Conservation (phyloP, 2,888 invertebrate species). For the Polyommatus icarus region DNA sequence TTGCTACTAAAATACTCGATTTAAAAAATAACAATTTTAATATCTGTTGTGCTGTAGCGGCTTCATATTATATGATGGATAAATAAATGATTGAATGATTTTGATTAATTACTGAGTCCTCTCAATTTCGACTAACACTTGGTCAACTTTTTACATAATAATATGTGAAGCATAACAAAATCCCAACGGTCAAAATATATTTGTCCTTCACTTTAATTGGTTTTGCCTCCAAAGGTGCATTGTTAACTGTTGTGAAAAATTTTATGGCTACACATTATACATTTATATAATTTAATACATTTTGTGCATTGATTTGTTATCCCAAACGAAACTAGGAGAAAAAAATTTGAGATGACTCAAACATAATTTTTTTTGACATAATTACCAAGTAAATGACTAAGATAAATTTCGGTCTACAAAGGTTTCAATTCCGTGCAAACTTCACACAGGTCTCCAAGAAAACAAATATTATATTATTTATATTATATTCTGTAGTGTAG, state of each 20-base stretch:
- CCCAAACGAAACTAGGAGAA: not conserved
- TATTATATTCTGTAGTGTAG: not conserved
- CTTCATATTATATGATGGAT: too few relatives aligned
- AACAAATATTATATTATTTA: not conserved
- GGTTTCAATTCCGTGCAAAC: not conserved
- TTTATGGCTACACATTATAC: not conserved
- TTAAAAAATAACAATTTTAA: too few relatives aligned
- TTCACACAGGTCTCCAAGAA: not conserved
- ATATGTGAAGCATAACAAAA: not conserved
- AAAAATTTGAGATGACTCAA: not conserved
- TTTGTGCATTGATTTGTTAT: not conserved
- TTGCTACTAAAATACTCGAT: too few relatives aligned
- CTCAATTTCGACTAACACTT: too few relatives aligned
- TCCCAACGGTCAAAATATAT: not conserved
- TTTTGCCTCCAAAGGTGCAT: constrained; percentile 7
- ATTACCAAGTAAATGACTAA: too few relatives aligned
- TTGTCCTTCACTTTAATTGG: constrained; percentile 3
- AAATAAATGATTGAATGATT: too few relatives aligned
- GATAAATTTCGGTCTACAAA: too few relatives aligned
- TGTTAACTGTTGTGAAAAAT: not conserved
- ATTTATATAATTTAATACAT: not conserved
- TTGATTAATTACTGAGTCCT: too few relatives aligned
- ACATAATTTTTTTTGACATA: too few relatives aligned
- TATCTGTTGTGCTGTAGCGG: too few relatives aligned
- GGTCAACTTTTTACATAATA: not conserved